phyloP scores from a whole-genome alignment of 2,888 invertebrate genomes.

The Drosophila setosimentum region DNA sequence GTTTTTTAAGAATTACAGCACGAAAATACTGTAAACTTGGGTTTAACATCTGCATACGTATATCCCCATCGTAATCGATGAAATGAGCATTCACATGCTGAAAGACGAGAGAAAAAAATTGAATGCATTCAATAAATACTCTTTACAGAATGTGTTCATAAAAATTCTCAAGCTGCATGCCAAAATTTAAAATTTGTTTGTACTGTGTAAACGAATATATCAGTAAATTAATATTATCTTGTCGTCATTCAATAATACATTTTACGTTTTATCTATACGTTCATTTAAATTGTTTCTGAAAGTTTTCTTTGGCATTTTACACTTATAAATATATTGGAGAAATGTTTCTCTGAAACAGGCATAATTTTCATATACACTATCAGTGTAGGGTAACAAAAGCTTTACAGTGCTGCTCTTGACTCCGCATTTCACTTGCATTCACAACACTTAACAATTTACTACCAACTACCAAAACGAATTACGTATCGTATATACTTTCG shows the following conservation, averaged over 20 bases:
- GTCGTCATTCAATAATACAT: not conserved
- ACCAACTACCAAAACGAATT: constrained; percentile 52
- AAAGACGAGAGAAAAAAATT: not conserved
- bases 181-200: not conserved
- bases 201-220: not conserved
- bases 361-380: not conserved
- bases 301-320: not conserved
- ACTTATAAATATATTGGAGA: not conserved
- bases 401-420: constrained; percentile 33
- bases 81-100: constrained; percentile 40
- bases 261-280: not conserved
- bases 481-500: constrained; percentile 12
- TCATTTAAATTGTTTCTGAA: not conserved
- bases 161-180: not conserved
- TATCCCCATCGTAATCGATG: constrained; percentile 32
- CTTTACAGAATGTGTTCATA: not conserved
- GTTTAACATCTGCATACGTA: constrained; percentile 50
- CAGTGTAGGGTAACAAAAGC: constrained; percentile 37
- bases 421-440: constrained; percentile 75
- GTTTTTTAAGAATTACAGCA: constrained; percentile 72
- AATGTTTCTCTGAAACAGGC: not conserved
- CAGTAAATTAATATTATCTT: not conserved
- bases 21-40: constrained; percentile 64
- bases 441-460: constrained; percentile 73
- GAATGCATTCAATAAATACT: constrained; percentile 2